Evolutionary conservation across 1,140 invertebrate species (phyloP), one percentile per base, ranked within the genome.

Genomic region (Atopsyche davidsoni): DNA sequence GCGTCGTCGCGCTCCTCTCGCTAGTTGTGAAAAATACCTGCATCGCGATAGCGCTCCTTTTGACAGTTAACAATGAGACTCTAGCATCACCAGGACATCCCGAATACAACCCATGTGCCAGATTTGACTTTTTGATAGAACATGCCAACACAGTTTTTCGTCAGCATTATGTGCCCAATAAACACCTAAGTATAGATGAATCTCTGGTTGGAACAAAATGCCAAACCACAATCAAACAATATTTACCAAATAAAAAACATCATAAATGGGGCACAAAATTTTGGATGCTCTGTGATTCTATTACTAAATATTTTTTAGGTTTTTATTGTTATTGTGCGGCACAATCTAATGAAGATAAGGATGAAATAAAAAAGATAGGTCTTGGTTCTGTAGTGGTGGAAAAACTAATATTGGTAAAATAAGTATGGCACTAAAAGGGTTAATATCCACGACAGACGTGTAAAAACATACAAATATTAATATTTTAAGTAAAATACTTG

Each of bases 221-320:
- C 31, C 49, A 51, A 17, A 41, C 54, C 14, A 34, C 25, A 4
- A 36, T 61, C 13, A 58, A 35, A 13, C 60, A 62, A 34, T 64
- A 61, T 55, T 28, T 64, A 13, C 58, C 57, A 32, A 57, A 60
- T 46, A 64, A 62, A 51, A 60, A 61, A 19, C 54, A 60, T 35
- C 57, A 62, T 31, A 51, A 43, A 25, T 62, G 47, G 53, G 60
- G 53, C 7, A 58, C 60, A 24, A 61, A 61, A 54, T 61, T 61
- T 55, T 62, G 52, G 53, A 58, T 62, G 55, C 40, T 60, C 21
- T 52, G 48, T 49, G 57, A 62, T 44, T 31, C 51, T 18, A 32
- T 59, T 22, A 32, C 43, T 16, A 61, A 62, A 49, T 60, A 62
- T 57, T 62, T 53, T 51, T 45, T 62, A 28, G 7, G 24, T 6